Evolutionary conservation across 2,113 vertebrate genomes (phyloP), one percentile per base, ranked within the genome.

Genomic region (Callaeas wilsoni): DNA sequence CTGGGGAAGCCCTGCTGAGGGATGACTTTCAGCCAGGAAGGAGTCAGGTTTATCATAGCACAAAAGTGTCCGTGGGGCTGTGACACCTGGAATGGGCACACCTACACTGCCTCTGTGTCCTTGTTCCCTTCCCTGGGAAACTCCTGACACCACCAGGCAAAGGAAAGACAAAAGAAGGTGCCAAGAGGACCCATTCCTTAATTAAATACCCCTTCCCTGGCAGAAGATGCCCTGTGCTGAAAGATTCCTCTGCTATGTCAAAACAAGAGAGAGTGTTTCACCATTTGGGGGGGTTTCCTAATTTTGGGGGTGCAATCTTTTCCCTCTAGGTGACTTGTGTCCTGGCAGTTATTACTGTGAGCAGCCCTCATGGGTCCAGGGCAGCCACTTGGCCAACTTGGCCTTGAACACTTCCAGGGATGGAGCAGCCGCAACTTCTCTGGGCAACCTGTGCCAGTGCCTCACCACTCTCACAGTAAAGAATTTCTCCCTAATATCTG

Each of bases 1-100:
- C 23, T 1, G 1, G 21, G 25, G 4, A 82, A 5, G 27, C 6
- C 19, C 29, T 0, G 0, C 60, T 57, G 33, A 4, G 7, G 60
- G 65, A 39, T 7, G 13, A 16, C 7, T 79, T 67, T 25, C 29
- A 69, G 41, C 16, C 7, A 5, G 11, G 14, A 76, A 12, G 0
- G 1, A 89, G 10, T 9, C 44, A 23, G 14, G 7, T 71, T 88
- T 55, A 14, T 50, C 1, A 1, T 2, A 17, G 70, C 1, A 0
- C 1, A 1, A 6, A 35, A 18, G 9, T 42, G 39, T 46, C 39
- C 15, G 1, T 7, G 42, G 29, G n/a, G 17, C 56, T 60, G 44
- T 76, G 76, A 27, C 30, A 59, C 5, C 29, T 63, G 65, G 19
- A 67, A 60, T 1, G 11, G 35, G 10, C 52, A 29, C 22, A 29